phyloP scores from a whole-genome alignment of 2,888 invertebrate species.

The Trissonchulus sp. region DNA sequence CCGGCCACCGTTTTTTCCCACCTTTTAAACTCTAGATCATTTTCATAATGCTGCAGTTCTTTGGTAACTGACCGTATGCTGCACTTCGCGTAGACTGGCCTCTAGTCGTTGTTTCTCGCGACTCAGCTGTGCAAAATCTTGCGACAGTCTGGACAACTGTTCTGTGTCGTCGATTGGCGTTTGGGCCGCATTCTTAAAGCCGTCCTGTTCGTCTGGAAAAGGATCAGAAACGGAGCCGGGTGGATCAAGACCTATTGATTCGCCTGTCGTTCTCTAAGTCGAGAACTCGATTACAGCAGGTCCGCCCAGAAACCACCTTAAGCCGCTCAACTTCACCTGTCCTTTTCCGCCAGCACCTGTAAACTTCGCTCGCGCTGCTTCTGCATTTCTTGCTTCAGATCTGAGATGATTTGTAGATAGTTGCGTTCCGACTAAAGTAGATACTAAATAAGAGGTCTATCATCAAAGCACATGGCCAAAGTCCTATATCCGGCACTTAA shows the following conservation, averaged over 20 bases:
- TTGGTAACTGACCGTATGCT: constrained; percentile 52
- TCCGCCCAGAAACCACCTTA: constrained; percentile 33
- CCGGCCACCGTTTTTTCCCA: no score
- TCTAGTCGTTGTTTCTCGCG: constrained; percentile 64
- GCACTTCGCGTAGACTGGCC: constrained; percentile 59
- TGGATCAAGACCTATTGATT: background rate
- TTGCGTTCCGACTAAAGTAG: constrained; percentile 33
- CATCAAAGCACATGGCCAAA: no score
- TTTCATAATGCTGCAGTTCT: constrained; percentile 56
- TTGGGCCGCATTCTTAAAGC: background rate
- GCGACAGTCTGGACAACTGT: constrained; percentile 71
- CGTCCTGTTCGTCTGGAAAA: background rate
- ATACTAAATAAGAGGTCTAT: no score
- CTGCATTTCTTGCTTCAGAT: constrained; percentile 64
- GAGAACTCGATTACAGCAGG: no score
- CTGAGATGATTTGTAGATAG: constrained; percentile 58
- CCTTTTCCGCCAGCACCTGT: constrained; percentile 69
- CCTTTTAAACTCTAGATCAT: constrained; percentile 59
- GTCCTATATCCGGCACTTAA: no score
- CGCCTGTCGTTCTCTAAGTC: no score
- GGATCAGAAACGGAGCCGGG: constrained; percentile 7
- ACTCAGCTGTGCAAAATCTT: constrained; percentile 68
- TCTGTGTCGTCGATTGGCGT: constrained; percentile 71
- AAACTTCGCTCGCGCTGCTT: constrained; percentile 75
- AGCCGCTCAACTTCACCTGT: constrained; percentile 57